phyloP scores from a whole-genome alignment of 2,797 vertebrate species.

The Botia kubotai region DNA sequence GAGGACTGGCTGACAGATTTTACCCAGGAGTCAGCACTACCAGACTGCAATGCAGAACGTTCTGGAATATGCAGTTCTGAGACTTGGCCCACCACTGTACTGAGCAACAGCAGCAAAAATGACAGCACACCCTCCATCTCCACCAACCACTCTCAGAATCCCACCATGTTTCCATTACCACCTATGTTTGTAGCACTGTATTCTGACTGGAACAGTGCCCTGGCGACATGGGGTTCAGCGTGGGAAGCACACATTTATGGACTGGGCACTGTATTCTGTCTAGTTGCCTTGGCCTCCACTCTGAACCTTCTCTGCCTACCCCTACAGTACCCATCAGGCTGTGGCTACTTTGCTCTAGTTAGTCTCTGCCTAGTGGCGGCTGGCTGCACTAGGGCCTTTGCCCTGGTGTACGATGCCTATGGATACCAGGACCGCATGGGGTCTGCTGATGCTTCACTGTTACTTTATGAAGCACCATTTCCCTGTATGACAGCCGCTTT shows the following conservation, averaged over 20 bases:
- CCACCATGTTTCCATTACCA: constrained; percentile 67
- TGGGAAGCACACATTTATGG: constrained; percentile 91
- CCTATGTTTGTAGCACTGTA: constrained; percentile 84
- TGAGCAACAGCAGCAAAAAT: constrained; percentile 56
- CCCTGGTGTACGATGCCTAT: constrained; percentile 87
- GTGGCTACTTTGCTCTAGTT: constrained; percentile 82
- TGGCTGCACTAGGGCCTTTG: constrained; percentile 81
- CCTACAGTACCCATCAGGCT: constrained; percentile 83
- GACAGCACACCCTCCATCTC: constrained; percentile 64
- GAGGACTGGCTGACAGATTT: constrained; percentile 69
- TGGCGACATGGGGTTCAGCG: constrained; percentile 87
- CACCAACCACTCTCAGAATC: constrained; percentile 69
- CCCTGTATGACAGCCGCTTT: constrained; percentile 89
- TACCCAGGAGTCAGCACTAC: constrained; percentile 65
- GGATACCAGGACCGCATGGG: constrained; percentile 83
- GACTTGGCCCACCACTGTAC: constrained; percentile 63
- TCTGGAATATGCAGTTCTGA: constrained; percentile 76
- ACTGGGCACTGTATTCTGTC: constrained; percentile 80
- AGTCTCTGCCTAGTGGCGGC: constrained; percentile 84
- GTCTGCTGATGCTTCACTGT: constrained; percentile 75
- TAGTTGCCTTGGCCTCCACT: constrained; percentile 81
- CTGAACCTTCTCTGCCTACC: constrained; percentile 84
- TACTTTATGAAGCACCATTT: constrained; percentile 87
- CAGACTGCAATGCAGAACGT: constrained; percentile 78
- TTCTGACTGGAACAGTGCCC: constrained; percentile 88